phyloP scores from a whole-genome alignment of 2,888 invertebrate species.

The Hypena proboscidalis region DNA sequence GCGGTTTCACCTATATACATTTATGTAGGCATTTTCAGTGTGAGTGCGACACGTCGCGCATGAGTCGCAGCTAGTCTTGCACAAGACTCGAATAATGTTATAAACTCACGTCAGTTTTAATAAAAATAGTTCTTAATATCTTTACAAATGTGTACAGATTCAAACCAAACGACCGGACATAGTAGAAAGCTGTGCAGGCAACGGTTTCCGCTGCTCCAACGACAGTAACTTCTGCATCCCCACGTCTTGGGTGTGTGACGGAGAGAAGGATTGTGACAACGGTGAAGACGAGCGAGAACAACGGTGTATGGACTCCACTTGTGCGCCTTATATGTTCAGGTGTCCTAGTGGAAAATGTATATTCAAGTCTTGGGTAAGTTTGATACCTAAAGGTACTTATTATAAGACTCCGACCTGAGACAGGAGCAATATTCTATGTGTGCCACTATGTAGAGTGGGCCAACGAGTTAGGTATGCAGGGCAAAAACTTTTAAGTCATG shows the following conservation, averaged over 20 bases:
- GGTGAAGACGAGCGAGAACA: constrained; percentile 89
- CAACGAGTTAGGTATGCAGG: too few relatives aligned
- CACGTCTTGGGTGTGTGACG: constrained; percentile 92
- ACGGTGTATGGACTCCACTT: constrained; percentile 87
- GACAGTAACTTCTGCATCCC: constrained; percentile 87
- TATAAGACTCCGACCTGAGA: too few relatives aligned
- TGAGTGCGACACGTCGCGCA: too few relatives aligned
- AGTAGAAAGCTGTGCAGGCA: constrained; percentile 54
- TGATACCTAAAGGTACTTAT: background rate
- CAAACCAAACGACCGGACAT: constrained; percentile 56
- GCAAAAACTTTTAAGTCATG: too few relatives aligned
- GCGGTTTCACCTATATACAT: too few relatives aligned
- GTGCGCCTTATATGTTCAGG: constrained; percentile 90
- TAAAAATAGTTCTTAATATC: too few relatives aligned
- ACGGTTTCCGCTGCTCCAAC: constrained; percentile 69
- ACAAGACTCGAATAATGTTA: too few relatives aligned
- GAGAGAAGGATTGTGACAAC: constrained; percentile 90
- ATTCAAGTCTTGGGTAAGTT: constrained; percentile 83
- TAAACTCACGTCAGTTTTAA: too few relatives aligned
- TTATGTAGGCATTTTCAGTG: too few relatives aligned
- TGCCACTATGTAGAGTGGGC: too few relatives aligned
- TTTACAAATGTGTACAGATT: constrained; percentile 33
- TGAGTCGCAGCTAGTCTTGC: too few relatives aligned
- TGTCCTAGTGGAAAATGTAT: constrained; percentile 86
- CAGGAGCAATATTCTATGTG: too few relatives aligned